phyloP scores from a whole-genome alignment of 2,113 vertebrate species.

The Regulus satrapa region DNA sequence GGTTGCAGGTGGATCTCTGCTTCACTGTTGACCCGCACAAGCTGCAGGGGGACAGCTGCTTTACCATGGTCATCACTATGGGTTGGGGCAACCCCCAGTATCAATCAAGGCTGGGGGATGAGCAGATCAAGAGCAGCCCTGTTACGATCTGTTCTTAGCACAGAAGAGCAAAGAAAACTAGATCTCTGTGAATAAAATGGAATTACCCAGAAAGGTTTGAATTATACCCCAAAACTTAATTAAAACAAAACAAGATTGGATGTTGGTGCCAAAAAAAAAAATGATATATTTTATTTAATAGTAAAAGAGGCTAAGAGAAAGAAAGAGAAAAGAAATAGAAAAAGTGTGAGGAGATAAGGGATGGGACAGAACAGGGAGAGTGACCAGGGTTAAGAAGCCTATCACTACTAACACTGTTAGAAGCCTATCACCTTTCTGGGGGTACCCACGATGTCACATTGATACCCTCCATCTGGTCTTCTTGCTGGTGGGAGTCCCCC shows the following conservation, averaged over 20 bases:
- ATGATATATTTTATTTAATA: background rate
- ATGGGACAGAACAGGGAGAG: too few relatives aligned
- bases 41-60: background rate
- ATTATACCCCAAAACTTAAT: background rate
- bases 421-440: background rate
- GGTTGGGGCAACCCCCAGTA: background rate
- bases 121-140: background rate
- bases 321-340: too few relatives aligned
- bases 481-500: background rate
- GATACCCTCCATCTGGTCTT: background rate
- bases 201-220: background rate
- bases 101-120: too few relatives aligned
- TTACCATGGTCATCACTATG: background rate
- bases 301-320: background rate
- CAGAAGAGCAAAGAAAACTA: background rate
- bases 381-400: background rate
- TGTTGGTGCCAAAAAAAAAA: background rate
- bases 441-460: rapidly evolving
- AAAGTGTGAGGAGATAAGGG: too few relatives aligned
- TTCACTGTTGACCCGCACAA: background rate
- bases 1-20: background rate
- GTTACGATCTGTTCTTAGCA: rapidly evolving
- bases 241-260: background rate
- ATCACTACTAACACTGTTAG: too few relatives aligned
- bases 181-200: background rate